These are phyloP conservation scores for Myrmophylax atrothorax DNA, from an alignment of 2,113 vertebrate species.

Conservation along the genomic window DNA sequence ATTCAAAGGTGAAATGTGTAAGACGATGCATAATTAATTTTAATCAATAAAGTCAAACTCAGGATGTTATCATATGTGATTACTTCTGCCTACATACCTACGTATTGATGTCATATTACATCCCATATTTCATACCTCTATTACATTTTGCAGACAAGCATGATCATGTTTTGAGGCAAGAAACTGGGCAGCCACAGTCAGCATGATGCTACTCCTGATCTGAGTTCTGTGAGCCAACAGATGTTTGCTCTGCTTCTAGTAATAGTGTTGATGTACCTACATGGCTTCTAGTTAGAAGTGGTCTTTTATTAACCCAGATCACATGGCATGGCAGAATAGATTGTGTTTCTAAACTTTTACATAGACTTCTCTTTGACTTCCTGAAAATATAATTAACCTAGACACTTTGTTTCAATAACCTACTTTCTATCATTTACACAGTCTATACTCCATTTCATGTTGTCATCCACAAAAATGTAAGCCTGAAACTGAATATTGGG, in stretches of 20 bases:
- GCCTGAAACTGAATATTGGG: background rate
- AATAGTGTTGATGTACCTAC: too few species aligned
- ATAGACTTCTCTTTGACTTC: background rate
- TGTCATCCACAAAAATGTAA: background rate
- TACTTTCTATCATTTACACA: fast-evolving
- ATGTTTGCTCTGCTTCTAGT: background rate
- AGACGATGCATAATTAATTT: background rate
- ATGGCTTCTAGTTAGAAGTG: background rate
- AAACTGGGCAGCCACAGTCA: background rate
- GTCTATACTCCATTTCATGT: background rate
- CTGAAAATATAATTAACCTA: background rate
- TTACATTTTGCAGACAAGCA: background rate
- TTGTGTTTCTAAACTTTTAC: background rate
- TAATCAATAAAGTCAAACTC: background rate
- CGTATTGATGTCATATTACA: background rate
- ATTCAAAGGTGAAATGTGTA: background rate
- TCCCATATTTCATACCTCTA: background rate
- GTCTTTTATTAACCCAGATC: background rate
- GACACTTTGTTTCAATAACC: background rate
- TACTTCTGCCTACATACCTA: background rate
- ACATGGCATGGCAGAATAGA: background rate
- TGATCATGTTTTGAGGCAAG: background rate
- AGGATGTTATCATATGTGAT: background rate
- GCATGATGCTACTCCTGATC: background rate
- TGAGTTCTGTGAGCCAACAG: background rate